Base-by-base conservation (phyloP, 1,140 invertebrate species). In the Bombus picipes region DNA sequence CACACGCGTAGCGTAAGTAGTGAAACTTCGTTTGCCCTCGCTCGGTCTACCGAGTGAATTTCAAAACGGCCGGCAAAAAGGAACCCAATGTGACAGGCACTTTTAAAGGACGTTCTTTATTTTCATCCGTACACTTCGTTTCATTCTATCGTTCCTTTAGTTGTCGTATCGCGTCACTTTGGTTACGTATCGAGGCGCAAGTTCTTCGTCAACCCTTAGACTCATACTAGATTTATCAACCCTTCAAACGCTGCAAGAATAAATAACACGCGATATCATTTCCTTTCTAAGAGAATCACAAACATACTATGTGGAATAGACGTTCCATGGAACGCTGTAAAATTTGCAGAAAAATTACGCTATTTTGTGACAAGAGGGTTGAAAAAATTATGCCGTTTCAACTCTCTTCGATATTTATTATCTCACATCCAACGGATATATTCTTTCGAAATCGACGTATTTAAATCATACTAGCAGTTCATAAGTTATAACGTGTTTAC, bases 1-100 rank as follows among this genome's bases (percentile, higher is more conserved):
- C 76, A 81, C 76, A 81, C 79, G 79, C 81, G 82, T 90, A 90
- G 81, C 47, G 68, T 90, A 90, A 87, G 79, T 90, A 89, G 87
- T 65, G 68, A 68, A 70, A 89, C 88, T 62, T 89, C 85, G 72
- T 85, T 89, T 86, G 81, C 84, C 74, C 53, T 43, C 73, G 65
- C 62, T 73, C 72, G 65, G 83, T 62, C 76, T 66, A 77, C 53
- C 87, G n/a, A 76, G 62, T 32, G 59, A 37, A 79, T 71, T 79
- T 18, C 65, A 70, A 74, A 65, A 66, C 37, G 78, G 68, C 43
- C 78, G 34, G 34, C 32, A 25, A 70, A 37, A 62, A 79, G 43
- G 28, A 81, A 53, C 37, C 66, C 68, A 57, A 72, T 53, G 77
- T 4, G 41, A 79, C 77, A 72, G 43, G 34, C 43, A 72, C 32